These are phyloP conservation scores for Muraenolepis orangiensis DNA, from an alignment of 2,797 vertebrate species.

Conservation along the genomic window DNA sequence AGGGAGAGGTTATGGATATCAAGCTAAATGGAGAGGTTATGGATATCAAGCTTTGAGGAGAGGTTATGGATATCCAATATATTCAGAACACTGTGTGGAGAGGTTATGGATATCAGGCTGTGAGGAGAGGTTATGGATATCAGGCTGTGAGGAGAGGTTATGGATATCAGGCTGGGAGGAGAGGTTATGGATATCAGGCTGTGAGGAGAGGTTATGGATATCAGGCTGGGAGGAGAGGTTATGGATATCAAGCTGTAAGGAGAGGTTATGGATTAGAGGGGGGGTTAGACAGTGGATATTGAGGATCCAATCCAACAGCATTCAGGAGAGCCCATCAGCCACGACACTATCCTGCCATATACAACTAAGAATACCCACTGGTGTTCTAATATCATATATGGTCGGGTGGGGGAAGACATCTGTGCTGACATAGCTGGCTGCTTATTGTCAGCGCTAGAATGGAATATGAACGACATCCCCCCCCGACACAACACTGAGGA, in stretches of 20 bases:
- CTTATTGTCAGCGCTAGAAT: neutral
- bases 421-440: neutral
- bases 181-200: too few species aligned
- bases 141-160: too few species aligned
- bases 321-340: neutral
- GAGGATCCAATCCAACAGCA: neutral
- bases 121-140: too few species aligned
- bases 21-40: too few species aligned
- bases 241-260: too few species aligned
- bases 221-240: too few species aligned
- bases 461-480: neutral
- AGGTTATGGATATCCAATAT: too few species aligned
- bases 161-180: too few species aligned
- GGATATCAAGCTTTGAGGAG: neutral
- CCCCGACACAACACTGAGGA: constrained; percentile 8
- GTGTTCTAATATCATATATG: neutral
- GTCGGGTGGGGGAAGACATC: neutral
- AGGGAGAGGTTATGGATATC: neutral
- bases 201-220: too few species aligned
- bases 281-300: neutral
- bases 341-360: neutral
- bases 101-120: too few species aligned
- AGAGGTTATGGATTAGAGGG: too few species aligned
- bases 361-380: neutral
- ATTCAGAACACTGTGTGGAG: too few species aligned